Evolutionary conservation across 2,797 vertebrate species (phyloP).

Genomic region (Coluber constrictor): DNA sequence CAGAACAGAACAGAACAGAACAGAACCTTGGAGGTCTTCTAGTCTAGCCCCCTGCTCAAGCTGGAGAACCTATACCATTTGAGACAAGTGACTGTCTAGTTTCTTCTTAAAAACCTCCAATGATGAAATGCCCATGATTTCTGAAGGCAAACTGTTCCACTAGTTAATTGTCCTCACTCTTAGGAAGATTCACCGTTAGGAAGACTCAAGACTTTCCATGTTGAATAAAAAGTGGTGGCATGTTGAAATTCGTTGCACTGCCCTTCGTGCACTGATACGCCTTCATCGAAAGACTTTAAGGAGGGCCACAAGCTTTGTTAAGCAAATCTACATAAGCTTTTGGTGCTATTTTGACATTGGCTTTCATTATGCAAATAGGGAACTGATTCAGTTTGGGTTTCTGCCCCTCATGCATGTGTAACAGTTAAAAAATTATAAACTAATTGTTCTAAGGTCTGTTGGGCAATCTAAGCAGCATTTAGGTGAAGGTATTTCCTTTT

Average conservation of each 20-base stretch:
- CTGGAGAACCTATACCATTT: too few species aligned
- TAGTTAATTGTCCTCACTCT: too few species aligned
- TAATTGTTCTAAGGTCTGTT: not conserved
- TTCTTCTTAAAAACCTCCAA: too few species aligned
- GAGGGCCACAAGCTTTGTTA: not conserved
- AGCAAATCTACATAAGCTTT: not conserved
- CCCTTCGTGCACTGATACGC: not conserved
- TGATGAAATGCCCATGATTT: too few species aligned
- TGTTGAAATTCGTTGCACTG: not conserved
- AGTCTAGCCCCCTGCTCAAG: too few species aligned
- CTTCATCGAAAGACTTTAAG: not conserved
- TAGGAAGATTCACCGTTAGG: too few species aligned
- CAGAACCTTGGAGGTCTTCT: too few species aligned
- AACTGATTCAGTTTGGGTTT: not conserved
- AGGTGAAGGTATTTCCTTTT: not conserved
- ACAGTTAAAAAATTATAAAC: not conserved
- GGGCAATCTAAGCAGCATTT: not conserved
- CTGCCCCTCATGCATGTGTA: not conserved
- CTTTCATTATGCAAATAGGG: not conserved
- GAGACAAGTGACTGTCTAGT: too few species aligned
- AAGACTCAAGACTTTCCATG: not conserved
- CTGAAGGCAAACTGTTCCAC: too few species aligned
- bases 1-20: too few species aligned
- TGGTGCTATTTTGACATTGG: not conserved
- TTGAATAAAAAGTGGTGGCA: not conserved